Conservation (phyloP, 30 jellyfish, hydroid and myxozoan species). For the Turritopsis rubra region DNA sequence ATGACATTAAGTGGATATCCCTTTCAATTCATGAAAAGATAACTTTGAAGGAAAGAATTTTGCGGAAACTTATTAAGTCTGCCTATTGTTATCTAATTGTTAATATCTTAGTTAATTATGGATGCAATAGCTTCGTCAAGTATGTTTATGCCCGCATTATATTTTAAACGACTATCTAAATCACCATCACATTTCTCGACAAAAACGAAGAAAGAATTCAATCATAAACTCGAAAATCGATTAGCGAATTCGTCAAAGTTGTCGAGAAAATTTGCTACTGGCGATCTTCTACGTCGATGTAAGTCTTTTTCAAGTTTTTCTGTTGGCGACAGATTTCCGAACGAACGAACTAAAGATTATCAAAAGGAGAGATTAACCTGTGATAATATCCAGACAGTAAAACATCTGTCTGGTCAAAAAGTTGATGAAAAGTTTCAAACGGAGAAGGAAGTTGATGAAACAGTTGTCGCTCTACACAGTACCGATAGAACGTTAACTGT, state of each 20-base stretch:
- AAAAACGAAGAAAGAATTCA: neutral
- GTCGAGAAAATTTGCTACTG: neutral
- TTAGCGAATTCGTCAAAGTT: neutral
- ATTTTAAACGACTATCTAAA: neutral
- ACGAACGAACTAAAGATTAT: neutral
- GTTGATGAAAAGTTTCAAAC: neutral
- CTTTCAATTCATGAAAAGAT: neutral
- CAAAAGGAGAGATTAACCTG: neutral
- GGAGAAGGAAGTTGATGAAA: neutral
- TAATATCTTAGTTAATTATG: neutral
- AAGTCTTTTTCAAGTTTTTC: neutral
- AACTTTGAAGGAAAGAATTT: neutral
- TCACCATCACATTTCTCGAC: neutral
- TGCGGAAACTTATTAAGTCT: neutral
- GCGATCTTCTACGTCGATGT: neutral
- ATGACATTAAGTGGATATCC: neutral
- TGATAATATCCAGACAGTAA: neutral
- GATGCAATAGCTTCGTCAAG: neutral
- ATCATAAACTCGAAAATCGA: neutral
- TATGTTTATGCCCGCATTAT: neutral
- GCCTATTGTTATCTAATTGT: conserved; percentile 1
- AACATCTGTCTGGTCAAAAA: neutral
- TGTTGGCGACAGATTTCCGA: neutral
- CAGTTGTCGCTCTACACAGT: neutral
- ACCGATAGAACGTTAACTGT: neutral